Base-by-base conservation (phyloP, 2,888 invertebrate genomes). In the Lasioglossum figueresi region DNA sequence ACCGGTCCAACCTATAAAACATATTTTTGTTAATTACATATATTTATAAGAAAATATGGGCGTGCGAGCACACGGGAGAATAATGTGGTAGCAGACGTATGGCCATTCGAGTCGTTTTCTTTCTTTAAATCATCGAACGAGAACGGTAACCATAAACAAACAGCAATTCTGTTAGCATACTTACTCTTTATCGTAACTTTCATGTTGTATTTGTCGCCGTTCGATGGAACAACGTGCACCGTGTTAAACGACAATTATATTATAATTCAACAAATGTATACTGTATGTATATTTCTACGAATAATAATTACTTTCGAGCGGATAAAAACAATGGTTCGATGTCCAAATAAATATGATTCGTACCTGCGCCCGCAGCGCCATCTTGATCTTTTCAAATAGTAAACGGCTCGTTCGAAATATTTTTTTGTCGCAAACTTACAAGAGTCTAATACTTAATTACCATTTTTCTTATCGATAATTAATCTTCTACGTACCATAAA, bases 1-100 rank as follows among this genome's bases (percentile, higher is more conserved):
- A 89, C 98, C 98, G 90, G 98, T 98, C 99, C 99, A 99, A 95
- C 97, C 98, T 97, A 88, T 80, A 84, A 71, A 80, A 80, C 68
- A 72, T 23, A 59, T 40, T 70, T 48, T n/a, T 6, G 31, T 75
- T 73, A 14, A 34, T 75, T n/a, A 52, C 2, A 37, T 12, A 43
- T 16, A 37, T 37, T 80, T 79, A 19, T 59, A 37, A 23, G 3
- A n/a, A 4, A 78, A 40, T 16, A 23, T 40, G 73, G n/a, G 23
- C 0, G 37, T 86, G 75, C 84, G 81, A 52, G 37, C 56, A 74
- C 70, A 70, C 19, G 6, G 10, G 23, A 45, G 63, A 52, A 4
- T 12, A 10, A 19, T 37, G n/a, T 2, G 14, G 48, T 70, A 40
- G 31, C 76, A 16, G 14, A 34, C 12, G 19, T 16, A 76, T 43